These are phyloP conservation scores for Rhinoraja longicauda DNA, from an alignment of 2,797 vertebrate genomes.

Conservation along the genomic window DNA sequence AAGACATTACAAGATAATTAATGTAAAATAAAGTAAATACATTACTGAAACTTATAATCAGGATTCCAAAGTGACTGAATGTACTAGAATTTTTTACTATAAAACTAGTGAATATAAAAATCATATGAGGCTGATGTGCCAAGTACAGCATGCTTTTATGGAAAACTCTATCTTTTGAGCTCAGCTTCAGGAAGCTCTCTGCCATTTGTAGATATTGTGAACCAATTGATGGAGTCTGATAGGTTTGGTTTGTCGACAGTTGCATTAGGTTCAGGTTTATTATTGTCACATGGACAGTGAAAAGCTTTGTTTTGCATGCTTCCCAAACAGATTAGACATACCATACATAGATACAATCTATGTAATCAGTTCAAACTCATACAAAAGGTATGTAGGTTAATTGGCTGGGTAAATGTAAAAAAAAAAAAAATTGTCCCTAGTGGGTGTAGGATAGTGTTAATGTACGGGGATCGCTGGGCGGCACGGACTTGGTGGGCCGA, in stretches of 20 bases:
- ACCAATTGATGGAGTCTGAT: not conserved
- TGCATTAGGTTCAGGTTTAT: too few relatives aligned
- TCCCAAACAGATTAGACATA: too few relatives aligned
- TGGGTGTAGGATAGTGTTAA: too few relatives aligned
- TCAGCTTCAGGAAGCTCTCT: not conserved
- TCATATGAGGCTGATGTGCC: not conserved
- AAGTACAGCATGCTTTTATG: not conserved
- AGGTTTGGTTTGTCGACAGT: not conserved
- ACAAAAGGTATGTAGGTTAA: too few relatives aligned
- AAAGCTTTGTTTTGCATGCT: too few relatives aligned
- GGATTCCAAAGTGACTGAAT: not conserved
- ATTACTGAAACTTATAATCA: not conserved
- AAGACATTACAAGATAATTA: not conserved
- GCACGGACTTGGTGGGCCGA: too few relatives aligned
- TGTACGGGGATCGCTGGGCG: too few relatives aligned
- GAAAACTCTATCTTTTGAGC: not conserved
- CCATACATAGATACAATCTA: too few relatives aligned
- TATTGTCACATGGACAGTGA: too few relatives aligned
- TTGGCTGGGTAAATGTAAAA: too few relatives aligned
- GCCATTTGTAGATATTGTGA: not conserved
- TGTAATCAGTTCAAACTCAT: too few relatives aligned
- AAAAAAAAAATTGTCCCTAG: too few relatives aligned
- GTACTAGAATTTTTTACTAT: not conserved
- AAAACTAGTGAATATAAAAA: not conserved
- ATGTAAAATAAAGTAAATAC: not conserved